Evolutionary conservation across 2,888 invertebrate genomes (phyloP).

Genomic region (Drosophila sordidula): DNA sequence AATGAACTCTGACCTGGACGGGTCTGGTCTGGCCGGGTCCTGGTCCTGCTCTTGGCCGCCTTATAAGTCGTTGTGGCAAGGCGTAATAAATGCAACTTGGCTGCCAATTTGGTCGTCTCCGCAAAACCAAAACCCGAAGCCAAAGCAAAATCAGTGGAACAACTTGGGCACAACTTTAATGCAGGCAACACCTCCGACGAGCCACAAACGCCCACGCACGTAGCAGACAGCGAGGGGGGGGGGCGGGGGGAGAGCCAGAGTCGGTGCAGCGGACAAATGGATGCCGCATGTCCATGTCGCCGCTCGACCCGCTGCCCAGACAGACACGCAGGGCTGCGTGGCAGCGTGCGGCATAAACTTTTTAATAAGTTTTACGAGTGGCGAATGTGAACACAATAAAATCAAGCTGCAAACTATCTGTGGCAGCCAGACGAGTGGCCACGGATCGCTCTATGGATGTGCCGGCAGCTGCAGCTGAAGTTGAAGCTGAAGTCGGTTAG

Average conservation of each 20-base stretch:
- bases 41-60: slow-evolving; percentile 20
- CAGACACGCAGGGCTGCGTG: slow-evolving; percentile 39
- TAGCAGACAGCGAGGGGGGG: slow-evolving; percentile 29
- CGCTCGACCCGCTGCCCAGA: slow-evolving; percentile 27
- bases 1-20: slow-evolving; percentile 60
- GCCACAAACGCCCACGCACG: slow-evolving; percentile 55
- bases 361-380: slow-evolving; percentile 82
- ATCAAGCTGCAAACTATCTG: slow-evolving; percentile 67
- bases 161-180: slow-evolving; percentile 53
- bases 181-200: slow-evolving; percentile 36
- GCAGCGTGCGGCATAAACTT: slow-evolving; percentile 73
- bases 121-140: slow-evolving; percentile 25
- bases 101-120: slow-evolving; percentile 58
- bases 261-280: slow-evolving; percentile 25
- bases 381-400: slow-evolving; percentile 80
- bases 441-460: slow-evolving; percentile 18
- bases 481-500: slow-evolving; percentile 24
- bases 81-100: slow-evolving; percentile 57
- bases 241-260: neutral
- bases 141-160: slow-evolving; percentile 59
- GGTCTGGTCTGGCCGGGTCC: neutral
- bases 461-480: slow-evolving; percentile 27
- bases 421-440: slow-evolving; percentile 27
- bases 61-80: slow-evolving; percentile 48
- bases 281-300: slow-evolving; percentile 35